Percentiles rank a stretch among this genome's conserved stretches.
phyloP scores from a whole-genome alignment of 1,140 invertebrate species.

The Ceratosolen fusciceps region DNA sequence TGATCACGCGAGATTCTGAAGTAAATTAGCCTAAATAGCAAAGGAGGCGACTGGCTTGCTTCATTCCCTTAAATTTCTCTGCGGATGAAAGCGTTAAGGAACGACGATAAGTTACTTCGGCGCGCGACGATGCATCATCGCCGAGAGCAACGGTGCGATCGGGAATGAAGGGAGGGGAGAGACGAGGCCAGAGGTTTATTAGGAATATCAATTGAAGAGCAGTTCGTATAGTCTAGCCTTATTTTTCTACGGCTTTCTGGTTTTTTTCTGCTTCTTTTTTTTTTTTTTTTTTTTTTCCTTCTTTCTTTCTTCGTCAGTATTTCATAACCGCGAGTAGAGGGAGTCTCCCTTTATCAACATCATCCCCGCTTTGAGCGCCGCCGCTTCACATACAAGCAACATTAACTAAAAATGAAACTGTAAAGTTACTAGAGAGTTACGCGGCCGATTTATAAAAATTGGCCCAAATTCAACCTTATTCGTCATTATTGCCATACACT shows the following conservation, averaged over 20 bases:
- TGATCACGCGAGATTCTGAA: constrained; percentile 34
- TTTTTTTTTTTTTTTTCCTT: too few species aligned
- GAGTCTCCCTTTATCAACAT: neutral
- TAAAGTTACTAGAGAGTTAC: constrained; percentile 36
- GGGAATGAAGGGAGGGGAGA: neutral
- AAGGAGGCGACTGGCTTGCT: neutral
- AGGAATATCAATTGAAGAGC: too few species aligned
- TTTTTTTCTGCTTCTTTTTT: too few species aligned
- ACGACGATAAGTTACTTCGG: too few species aligned
- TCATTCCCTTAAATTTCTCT: neutral
- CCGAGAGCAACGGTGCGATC: neutral
- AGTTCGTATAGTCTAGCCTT: constrained; percentile 68
- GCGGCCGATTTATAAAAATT: constrained; percentile 22
- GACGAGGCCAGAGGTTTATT: neutral
- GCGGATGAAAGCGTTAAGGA: neutral
- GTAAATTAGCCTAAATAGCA: too few species aligned
- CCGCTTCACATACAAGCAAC: constrained; percentile 1
- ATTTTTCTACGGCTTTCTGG: constrained; percentile 69
- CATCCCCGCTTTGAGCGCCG: neutral
- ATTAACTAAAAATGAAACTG: neutral
- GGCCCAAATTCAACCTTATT: constrained; percentile 2
- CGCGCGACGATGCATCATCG: too few species aligned
- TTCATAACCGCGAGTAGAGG: constrained; percentile 47
- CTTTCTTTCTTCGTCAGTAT: constrained; percentile 62
- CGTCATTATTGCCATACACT: too few species aligned